phyloP scores from a whole-genome alignment of 2,888 invertebrate species.

The Rhorus exstirpatorius region DNA sequence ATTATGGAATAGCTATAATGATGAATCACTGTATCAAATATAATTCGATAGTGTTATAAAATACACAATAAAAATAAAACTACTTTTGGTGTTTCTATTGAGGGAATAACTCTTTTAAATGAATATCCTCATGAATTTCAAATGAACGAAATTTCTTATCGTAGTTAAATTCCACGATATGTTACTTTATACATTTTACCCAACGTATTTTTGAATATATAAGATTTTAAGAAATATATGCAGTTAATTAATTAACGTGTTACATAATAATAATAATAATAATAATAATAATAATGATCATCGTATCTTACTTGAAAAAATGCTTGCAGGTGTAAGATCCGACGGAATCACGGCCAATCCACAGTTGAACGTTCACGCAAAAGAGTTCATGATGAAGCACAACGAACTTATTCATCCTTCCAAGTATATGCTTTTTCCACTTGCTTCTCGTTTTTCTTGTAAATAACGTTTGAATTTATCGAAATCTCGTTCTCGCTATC shows the following conservation, averaged over 20 bases:
- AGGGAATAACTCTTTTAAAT: too few species aligned
- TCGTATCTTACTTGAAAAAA: slow-evolving; percentile 15
- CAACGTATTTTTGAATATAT: too few species aligned
- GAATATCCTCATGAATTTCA: too few species aligned
- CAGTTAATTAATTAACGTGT: too few species aligned
- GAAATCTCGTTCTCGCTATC: slow-evolving; percentile 1
- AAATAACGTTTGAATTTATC: neutral
- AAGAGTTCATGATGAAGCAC: slow-evolving; percentile 95
- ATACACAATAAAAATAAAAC: too few species aligned
- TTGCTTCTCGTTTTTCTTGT: slow-evolving; percentile 41
- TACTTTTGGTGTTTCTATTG: too few species aligned
- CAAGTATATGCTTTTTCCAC: slow-evolving; percentile 80
- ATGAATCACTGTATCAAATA: too few species aligned
- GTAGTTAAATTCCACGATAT: too few species aligned
- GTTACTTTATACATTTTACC: too few species aligned
- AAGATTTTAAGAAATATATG: too few species aligned
- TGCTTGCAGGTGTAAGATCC: slow-evolving; percentile 88
- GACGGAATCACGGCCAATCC: slow-evolving; percentile 88
- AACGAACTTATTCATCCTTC: slow-evolving; percentile 85
- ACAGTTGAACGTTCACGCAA: slow-evolving; percentile 95
- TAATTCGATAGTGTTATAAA: too few species aligned
- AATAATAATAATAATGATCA: neutral
- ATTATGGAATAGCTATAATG: neutral
- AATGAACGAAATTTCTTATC: too few species aligned
- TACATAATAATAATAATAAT: neutral